Base-by-base conservation (phyloP, 2,113 vertebrate genomes). In the Scophthalmus maximus region DNA sequence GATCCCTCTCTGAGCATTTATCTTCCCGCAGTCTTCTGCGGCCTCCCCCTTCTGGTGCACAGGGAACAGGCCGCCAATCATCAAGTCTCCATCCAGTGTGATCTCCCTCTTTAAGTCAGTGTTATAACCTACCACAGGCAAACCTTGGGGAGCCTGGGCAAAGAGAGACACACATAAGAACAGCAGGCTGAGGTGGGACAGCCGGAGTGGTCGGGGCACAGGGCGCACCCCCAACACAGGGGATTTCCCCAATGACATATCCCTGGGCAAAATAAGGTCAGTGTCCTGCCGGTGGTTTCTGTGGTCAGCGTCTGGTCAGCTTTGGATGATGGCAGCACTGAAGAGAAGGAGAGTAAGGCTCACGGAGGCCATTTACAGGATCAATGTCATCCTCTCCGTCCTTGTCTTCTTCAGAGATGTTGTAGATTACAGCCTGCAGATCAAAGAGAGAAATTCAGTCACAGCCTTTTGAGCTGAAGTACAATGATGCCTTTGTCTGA, bases 1-100 rank as follows among this genome's bases (percentile, higher is more conserved):
- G 91, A 99, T 96, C 46, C 98, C 98, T 8, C 98, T 94, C 71
- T 99, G 97, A 68, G 98, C 95, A 0, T 99, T 99, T 81, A 99
- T 96, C 55, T 95, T 95, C 49, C 98, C 98, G 0, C 98, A 99
- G 75, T 98, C 97, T 88, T 98, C 95, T 0, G 81, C 73, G 0
- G 93, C 95, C 49, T 93, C 93, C 8, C 98, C 98, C 83, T 99
- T 99, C 90, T 99, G 97, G 12, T 99, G 98, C 42, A 99, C 93
- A 0, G 98, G 98, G 81, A 99, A 99, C 77, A 99, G 93, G 59
- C 98, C 98, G 1, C 98, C 98, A 0, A 99, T 96, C 83, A 98
- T 95, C 91, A 99, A 84, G 82, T 99, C 98, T 44, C 98, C 97
- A 0, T 98, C 96, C 2, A 96, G 90, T 22, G 95, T 94, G 91